Conservation (phyloP, 2,888 invertebrate genomes). For the Limnephilus lunatus region DNA sequence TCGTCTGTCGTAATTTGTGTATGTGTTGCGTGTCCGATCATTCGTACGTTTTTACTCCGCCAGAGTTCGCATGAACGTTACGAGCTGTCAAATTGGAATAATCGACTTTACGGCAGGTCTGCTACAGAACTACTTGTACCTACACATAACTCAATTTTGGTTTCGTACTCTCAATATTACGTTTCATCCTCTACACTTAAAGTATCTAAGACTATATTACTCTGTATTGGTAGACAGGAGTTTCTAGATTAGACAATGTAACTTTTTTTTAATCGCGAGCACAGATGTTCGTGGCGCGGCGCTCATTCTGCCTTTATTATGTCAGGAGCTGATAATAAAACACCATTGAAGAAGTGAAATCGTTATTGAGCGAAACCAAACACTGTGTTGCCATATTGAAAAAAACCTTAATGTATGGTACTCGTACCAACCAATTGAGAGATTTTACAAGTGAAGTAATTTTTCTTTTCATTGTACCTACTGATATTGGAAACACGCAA, state of each 20-base stretch:
- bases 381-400: not conserved
- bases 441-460: not conserved
- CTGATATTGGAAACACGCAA: too few species aligned
- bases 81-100: too few species aligned
- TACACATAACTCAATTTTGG: not conserved
- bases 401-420: not conserved
- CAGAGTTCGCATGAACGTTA: too few species aligned
- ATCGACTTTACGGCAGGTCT: too few species aligned
- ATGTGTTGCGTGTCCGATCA: too few species aligned
- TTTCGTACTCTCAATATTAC: not conserved
- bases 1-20: too few species aligned
- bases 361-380: not conserved
- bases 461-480: not conserved
- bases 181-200: not conserved
- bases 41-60: too few species aligned
- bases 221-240: slow-evolving; percentile 14
- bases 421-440: not conserved
- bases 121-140: too few species aligned
- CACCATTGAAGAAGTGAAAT: not conserved
- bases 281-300: slow-evolving; percentile 51
- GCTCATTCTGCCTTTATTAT: slow-evolving; percentile 12
- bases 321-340: not conserved
- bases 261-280: slow-evolving; percentile 43
- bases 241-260: slow-evolving; percentile 50
- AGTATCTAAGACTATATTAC: not conserved